Base-by-base conservation (phyloP, 2,797 vertebrate species). In the Anisognathus igniventris region DNA sequence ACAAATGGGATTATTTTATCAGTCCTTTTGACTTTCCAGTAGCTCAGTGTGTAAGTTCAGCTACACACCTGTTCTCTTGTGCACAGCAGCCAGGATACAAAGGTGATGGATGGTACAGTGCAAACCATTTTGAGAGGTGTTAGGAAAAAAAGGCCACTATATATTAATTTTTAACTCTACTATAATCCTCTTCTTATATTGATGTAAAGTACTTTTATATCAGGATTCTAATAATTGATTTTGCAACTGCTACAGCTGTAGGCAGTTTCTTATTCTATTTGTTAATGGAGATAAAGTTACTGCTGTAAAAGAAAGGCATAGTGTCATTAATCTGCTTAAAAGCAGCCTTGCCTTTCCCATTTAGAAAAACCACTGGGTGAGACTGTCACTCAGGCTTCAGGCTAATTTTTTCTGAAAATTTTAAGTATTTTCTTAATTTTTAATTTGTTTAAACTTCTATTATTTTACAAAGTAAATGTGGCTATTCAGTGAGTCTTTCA, bases 61-160 rank as follows among this genome's bases (percentile, higher is more conserved):
- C 47, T 68, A 31, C 4, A 2, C 2, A 1, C 50, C 9, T 0
- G 0, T 25, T 70, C 80, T 58, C 24, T 20, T 0, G 0, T 39
- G 37, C n/a, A n/a, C 44, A 73, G 51, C 33, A 56, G 30, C 35
- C 33, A 54, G 44, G 14, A 51, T 77, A 27, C 57, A 72, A 83
- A 58, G 8, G 4, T 48, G 20, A 37, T 72, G 48, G 22, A 37
- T 61, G 19, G 13, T 60, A 42, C 15, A 57, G 13, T 61, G 40
- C 45, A 79, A 89, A 21, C 40, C 27, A 10, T 80, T 48, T 57
- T 84, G 39, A 77, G 39, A 20, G 7, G 14, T 56, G 17, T 64
- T 73, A 50, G 33, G 24, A 7, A 76, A 75, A 78, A 84, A 86
- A 42, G 17, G 28, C 5, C 6, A 16, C 28, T 70, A 13, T 78